These are phyloP conservation scores for Kuschelorhynchus macadamiae DNA, from an alignment of 2,888 invertebrate genomes.

Conservation along the genomic window DNA sequence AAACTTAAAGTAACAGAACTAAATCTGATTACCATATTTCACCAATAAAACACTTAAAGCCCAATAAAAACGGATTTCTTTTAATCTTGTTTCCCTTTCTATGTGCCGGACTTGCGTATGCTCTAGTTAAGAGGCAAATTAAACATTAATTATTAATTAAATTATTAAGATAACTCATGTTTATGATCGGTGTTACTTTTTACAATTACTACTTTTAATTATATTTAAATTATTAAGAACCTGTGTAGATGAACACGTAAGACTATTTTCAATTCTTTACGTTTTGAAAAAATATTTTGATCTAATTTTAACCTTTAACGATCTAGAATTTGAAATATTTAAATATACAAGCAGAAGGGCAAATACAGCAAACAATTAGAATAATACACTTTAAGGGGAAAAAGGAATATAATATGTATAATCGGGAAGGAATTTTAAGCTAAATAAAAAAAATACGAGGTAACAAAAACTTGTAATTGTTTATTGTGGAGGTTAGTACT, in stretches of 20 bases:
- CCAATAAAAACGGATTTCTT: constrained; percentile 1
- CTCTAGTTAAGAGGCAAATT: neutral
- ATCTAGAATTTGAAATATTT: no score
- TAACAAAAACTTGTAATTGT: no score
- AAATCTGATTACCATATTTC: neutral
- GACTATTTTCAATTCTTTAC: neutral
- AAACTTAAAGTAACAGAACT: no score
- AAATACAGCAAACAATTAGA: no score
- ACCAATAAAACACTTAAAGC: neutral
- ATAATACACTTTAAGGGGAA: no score
- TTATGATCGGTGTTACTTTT: neutral
- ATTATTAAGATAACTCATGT: neutral
- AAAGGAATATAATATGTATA: no score
- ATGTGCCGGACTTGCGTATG: neutral
- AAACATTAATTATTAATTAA: neutral
- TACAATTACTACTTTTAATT: neutral
- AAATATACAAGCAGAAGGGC: no score
- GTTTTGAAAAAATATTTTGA: no score
- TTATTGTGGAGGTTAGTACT: no score
- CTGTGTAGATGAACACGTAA: neutral
- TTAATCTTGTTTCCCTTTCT: neutral
- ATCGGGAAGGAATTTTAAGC: no score
- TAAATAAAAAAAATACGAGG: no score
- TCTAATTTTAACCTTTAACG: no score
- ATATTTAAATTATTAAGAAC: neutral